phyloP scores from a whole-genome alignment of 2,888 invertebrate species.

The Operophtera brumata region DNA sequence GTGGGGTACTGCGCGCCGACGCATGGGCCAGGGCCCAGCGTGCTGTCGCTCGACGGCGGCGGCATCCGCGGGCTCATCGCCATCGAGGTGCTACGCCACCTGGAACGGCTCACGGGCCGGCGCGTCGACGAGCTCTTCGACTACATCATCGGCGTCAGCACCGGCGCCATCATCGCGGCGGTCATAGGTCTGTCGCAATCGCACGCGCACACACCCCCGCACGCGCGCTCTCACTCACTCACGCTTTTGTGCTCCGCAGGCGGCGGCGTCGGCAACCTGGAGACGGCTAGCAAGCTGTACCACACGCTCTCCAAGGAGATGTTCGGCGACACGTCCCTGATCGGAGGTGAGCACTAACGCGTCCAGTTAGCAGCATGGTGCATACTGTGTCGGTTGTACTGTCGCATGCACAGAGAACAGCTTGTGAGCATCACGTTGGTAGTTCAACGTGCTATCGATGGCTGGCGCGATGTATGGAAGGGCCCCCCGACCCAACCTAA shows the following conservation, averaged over 20 bases:
- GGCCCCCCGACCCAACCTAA: no score
- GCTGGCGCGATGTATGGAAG: no score
- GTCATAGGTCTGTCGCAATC: slow-evolving; percentile 80
- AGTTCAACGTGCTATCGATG: no score
- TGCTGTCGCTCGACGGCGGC: slow-evolving; percentile 94
- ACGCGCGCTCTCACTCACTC: not conserved
- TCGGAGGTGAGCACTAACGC: slow-evolving; percentile 55
- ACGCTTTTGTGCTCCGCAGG: slow-evolving; percentile 37
- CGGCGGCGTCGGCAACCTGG: slow-evolving; percentile 61
- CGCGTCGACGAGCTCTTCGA: slow-evolving; percentile 91
- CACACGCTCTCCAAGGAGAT: slow-evolving; percentile 66
- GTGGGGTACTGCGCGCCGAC: slow-evolving; percentile 86
- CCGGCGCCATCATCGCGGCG: slow-evolving; percentile 90
- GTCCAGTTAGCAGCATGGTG: no score
- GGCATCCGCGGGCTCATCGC: slow-evolving; percentile 93
- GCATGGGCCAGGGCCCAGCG: slow-evolving; percentile 86
- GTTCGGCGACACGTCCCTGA: slow-evolving; percentile 71
- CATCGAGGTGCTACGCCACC: slow-evolving; percentile 88
- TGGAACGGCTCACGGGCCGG: slow-evolving; percentile 86
- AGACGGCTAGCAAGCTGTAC: slow-evolving; percentile 68
- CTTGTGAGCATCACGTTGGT: no score
- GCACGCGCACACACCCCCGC: not conserved
- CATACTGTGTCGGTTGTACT: no score
- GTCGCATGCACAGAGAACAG: no score
- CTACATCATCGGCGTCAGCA: slow-evolving; percentile 91